These are phyloP conservation scores for Upupa epops DNA, from an alignment of 2,113 vertebrate genomes.

Conservation along the genomic window DNA sequence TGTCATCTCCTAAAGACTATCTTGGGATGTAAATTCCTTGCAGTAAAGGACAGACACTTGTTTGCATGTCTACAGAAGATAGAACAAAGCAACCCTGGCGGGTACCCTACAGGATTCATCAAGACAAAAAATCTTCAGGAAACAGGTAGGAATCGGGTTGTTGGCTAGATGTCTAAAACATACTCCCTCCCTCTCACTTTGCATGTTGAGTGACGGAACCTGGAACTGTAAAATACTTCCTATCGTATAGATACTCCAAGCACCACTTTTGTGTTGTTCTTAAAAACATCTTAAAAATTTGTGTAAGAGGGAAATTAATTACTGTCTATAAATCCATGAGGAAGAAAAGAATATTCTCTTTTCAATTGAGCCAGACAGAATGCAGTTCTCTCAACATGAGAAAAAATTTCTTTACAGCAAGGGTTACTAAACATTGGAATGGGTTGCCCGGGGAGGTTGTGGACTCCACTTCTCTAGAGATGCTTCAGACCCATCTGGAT, in stretches of 20 bases:
- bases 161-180: background rate
- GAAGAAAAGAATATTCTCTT: too few relatives aligned
- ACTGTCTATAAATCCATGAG: too few relatives aligned
- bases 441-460: too few relatives aligned
- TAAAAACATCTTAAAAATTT: too few relatives aligned
- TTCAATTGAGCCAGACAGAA: too few relatives aligned
- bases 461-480: too few relatives aligned
- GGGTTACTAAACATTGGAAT: too few relatives aligned
- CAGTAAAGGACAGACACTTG: background rate
- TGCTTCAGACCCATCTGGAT: too few relatives aligned
- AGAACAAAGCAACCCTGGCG: background rate
- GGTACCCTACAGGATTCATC: accelerated
- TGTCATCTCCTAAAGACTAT: background rate
- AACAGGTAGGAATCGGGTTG: background rate
- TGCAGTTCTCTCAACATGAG: too few relatives aligned
- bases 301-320: too few relatives aligned
- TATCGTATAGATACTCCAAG: background rate
- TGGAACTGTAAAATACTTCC: background rate
- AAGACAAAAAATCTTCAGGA: background rate
- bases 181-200: background rate
- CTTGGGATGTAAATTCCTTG: background rate
- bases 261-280: too few relatives aligned
- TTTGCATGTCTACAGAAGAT: background rate
- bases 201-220: background rate
- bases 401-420: too few relatives aligned